Percentiles rank a stretch among this genome's conserved stretches.
Evolutionary conservation across 2,113 vertebrate species (phyloP).

Genomic region (Oreamnos americanus): DNA sequence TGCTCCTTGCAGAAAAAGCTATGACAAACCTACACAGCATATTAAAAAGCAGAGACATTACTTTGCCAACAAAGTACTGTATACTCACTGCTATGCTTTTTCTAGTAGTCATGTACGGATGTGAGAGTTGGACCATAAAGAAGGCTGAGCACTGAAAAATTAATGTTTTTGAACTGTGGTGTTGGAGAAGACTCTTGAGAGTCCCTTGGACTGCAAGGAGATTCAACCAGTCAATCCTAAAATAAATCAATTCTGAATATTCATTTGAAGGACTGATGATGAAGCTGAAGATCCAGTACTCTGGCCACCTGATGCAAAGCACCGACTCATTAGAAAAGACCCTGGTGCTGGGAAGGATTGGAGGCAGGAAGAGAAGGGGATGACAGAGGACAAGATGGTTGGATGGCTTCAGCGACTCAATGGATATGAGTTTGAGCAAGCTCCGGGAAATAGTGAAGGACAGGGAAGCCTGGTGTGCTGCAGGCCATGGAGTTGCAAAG

Average conservation of each 20-base stretch:
- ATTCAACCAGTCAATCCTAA: neutral
- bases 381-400: neutral
- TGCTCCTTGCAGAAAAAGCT: neutral
- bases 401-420: neutral
- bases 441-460: neutral
- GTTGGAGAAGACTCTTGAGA: neutral
- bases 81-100: neutral
- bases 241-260: neutral
- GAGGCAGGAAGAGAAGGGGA: neutral
- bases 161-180: neutral
- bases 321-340: neutral
- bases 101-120: neutral
- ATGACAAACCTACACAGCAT: neutral
- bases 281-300: neutral
- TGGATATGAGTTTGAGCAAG: neutral
- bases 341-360: neutral
- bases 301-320: neutral
- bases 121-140: neutral
- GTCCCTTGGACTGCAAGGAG: neutral
- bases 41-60: neutral
- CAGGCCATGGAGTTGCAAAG: neutral
- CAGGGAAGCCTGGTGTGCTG: neutral
- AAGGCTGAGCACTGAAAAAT: neutral
- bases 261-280: neutral
- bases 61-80: neutral